Base-by-base conservation (phyloP, 2,797 vertebrate species). In the Trichosurus vulpecula region DNA sequence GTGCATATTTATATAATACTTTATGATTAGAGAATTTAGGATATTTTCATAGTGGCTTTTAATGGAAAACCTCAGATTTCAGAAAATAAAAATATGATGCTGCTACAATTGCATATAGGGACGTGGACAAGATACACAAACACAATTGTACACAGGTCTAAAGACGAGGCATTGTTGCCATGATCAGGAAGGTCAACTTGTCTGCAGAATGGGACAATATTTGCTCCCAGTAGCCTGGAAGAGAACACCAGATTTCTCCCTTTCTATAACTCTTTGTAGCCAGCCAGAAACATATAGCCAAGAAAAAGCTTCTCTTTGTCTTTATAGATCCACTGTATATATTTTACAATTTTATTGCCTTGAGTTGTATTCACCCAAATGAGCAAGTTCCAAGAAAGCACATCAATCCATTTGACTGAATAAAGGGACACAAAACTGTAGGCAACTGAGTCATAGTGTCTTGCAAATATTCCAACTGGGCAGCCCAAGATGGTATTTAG, bases 21-120 rank as follows among this genome's bases (percentile, higher is more conserved):
- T n/a, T 58, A 89, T 95, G 90, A 91, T 35, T 22, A 54, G 93
- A 52, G 54, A 92, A 55, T 55, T 96, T n/a, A 95, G 92, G 92
- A 74, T 58, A 90, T 57, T 97, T 92, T 57, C 54, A 92, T 91
- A 94, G 10, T 54, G 13, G 6, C 92, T 61, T 87, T 91, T 57
- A n/a, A 93, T n/a, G 30, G 14, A 81, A 22, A 53, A 6, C 74
- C 52, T 90, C 51, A 91, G 57, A 11, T 91, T 92, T 1, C 53
- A 95, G 81, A 55, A 29, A 30, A 90, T 91, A 51, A 96, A 56
- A 61, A 91, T 56, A 93, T 66, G 93, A 87, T 3, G 3, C 4
- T 89, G 13, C 13, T 13, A 51, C 31, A 92, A 22, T 19, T 56
- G 90, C 57, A 47, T 54, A 51, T 66, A 92, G 94, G 22, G 41